These are phyloP conservation scores for Eustalomyia histrio DNA, from an alignment of 2,888 invertebrate species.

Conservation along the genomic window DNA sequence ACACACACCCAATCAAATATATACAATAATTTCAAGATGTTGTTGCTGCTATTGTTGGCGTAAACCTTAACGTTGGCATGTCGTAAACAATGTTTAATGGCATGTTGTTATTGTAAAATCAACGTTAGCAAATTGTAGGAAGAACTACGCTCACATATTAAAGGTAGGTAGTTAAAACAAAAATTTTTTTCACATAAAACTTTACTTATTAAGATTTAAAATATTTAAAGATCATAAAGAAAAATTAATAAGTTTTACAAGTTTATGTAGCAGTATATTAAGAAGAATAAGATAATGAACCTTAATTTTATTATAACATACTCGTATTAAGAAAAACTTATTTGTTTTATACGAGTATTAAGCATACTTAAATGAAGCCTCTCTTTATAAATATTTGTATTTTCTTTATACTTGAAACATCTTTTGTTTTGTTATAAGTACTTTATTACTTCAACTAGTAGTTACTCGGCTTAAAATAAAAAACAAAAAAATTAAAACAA, in stretches of 20 bases:
- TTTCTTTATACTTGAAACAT: background rate
- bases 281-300: constrained; percentile 32
- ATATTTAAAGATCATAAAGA: constrained; percentile 10
- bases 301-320: too few species aligned
- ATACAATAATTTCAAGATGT: too few species aligned
- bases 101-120: constrained; percentile 12
- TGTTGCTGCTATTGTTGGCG: background rate
- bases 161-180: background rate
- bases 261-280: background rate
- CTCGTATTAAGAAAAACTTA: constrained; percentile 26
- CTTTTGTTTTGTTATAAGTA: constrained; percentile 35
- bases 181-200: background rate
- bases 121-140: background rate
- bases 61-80: constrained; percentile 5
- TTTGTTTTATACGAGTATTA: constrained; percentile 12
- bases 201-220: background rate
- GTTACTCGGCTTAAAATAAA: constrained; percentile 1
- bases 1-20: background rate
- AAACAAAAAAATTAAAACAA: background rate
- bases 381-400: background rate
- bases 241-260: background rate
- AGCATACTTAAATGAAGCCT: constrained; percentile 22
- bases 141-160: background rate
- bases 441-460: constrained; percentile 6
- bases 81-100: constrained; percentile 22